These are phyloP conservation scores for Chamaetylas fuelleborni DNA, from an alignment of 2,113 vertebrate genomes.

Conservation along the genomic window DNA sequence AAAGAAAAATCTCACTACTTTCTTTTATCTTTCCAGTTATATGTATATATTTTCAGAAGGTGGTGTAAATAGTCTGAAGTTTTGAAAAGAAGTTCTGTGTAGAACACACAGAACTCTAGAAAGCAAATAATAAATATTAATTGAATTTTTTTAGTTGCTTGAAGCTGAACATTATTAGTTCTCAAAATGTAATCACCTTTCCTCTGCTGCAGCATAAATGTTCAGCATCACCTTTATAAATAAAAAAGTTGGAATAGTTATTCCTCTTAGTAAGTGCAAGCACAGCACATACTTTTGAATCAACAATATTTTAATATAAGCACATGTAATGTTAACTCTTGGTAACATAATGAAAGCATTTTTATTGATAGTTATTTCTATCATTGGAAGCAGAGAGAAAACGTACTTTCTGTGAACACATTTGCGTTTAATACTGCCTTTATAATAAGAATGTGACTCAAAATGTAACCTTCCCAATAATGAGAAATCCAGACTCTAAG, in stretches of 20 bases:
- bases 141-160: not conserved
- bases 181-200: not conserved
- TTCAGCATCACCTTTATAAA: not conserved
- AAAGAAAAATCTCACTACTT: not conserved
- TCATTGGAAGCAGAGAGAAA: not conserved
- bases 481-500: not conserved
- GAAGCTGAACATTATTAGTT: not conserved
- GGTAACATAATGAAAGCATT: not conserved
- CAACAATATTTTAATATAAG: conserved; percentile 4
- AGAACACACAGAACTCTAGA: not conserved
- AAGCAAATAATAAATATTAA: conserved; percentile 2
- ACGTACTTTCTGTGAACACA: not conserved
- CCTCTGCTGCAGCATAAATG: not conserved
- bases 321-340: not conserved
- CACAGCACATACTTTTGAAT: not conserved
- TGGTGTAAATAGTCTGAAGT: not conserved
- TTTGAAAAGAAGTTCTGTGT: not conserved
- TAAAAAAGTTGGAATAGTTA: not conserved
- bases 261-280: not conserved
- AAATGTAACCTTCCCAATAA: not conserved
- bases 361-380: not conserved
- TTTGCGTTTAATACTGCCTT: not conserved
- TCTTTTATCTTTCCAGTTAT: not conserved
- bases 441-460: not conserved
- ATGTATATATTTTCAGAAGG: not conserved